phyloP scores from a whole-genome alignment of 2,797 vertebrate species.

The Catharus ustulatus region DNA sequence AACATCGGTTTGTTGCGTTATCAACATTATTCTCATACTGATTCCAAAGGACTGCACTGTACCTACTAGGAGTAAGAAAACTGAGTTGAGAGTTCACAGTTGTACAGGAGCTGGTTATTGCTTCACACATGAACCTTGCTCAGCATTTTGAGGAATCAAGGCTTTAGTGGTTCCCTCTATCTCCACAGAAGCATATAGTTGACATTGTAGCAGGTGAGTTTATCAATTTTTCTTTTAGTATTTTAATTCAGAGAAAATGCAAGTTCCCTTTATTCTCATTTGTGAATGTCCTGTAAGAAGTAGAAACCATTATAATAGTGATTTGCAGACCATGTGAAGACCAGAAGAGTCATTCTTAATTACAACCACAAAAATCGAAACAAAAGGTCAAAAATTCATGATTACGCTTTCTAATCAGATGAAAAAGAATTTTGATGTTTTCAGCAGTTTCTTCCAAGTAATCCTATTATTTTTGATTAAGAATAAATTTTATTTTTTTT shows the following conservation, averaged over 20 bases:
- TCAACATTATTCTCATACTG: not conserved
- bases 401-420: slow-evolving; percentile 58
- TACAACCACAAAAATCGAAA: slow-evolving; percentile 44
- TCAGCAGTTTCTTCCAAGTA: slow-evolving; percentile 57
- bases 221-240: not conserved
- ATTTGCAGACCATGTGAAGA: slow-evolving; percentile 31
- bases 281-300: not conserved
- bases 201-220: not conserved
- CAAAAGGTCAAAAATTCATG: slow-evolving; percentile 48
- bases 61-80: not conserved
- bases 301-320: not conserved
- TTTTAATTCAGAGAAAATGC: not conserved
- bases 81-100: not conserved
- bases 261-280: not conserved
- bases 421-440: slow-evolving; percentile 49
- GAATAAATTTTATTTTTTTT: slow-evolving; percentile 14
- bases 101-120: not conserved
- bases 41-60: not conserved
- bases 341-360: slow-evolving; percentile 58
- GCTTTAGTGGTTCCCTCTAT: not conserved
- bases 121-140: not conserved
- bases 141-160: not conserved
- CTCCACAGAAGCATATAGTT: not conserved
- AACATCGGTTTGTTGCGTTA: not conserved
- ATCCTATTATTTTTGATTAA: slow-evolving; percentile 54